These are phyloP conservation scores for Rhamnusium bicolor DNA, from an alignment of 2,888 invertebrate species.

Conservation along the genomic window DNA sequence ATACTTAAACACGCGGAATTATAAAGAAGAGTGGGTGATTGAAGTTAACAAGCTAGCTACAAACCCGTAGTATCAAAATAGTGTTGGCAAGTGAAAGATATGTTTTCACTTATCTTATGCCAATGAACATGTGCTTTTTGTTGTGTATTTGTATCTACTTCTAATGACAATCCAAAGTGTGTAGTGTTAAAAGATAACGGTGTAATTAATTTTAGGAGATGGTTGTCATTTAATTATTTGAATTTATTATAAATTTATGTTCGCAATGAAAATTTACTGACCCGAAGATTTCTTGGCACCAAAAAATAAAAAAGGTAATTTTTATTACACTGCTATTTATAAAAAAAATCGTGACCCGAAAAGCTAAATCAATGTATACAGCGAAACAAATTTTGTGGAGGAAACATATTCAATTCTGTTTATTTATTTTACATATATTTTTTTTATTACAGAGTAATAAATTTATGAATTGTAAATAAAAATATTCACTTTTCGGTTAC, in stretches of 20 bases:
- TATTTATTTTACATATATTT: too few species aligned
- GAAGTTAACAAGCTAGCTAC: neutral
- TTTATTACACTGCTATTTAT: neutral
- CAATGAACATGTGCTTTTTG: conserved; percentile 35
- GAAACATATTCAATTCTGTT: too few species aligned
- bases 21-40: conserved; percentile 18
- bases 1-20: conserved; percentile 9
- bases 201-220: conserved; percentile 3
- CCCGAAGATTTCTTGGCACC: neutral
- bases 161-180: neutral
- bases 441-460: too few species aligned
- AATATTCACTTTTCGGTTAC: neutral
- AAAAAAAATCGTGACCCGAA: neutral
- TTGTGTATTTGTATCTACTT: conserved; percentile 20
- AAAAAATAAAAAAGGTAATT: neutral
- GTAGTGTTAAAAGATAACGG: conserved; percentile 15
- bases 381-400: too few species aligned
- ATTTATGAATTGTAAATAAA: neutral
- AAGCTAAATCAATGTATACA: neutral
- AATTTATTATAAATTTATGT: neutral
- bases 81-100: conserved; percentile 31
- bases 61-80: conserved; percentile 13
- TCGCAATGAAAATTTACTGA: neutral
- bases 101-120: conserved; percentile 33
- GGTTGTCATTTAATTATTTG: neutral